Percentiles rank a stretch among this genome's conserved stretches.
phyloP scores from a whole-genome alignment of 2,888 invertebrate species.

The Arrhopalites spinosus region DNA sequence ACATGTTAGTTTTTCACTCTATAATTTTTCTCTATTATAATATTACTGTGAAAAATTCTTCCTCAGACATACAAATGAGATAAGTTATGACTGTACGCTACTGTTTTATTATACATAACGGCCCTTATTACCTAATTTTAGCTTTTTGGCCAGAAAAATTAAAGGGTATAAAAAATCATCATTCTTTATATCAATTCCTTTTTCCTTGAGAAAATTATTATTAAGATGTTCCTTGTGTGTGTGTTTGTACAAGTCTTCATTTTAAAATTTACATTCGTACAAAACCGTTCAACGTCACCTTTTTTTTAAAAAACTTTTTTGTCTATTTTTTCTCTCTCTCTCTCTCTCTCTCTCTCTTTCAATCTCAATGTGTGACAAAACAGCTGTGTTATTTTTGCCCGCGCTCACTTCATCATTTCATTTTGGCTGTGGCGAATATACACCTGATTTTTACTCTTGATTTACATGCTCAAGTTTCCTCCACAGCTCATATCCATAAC shows the following conservation, averaged over 20 bases:
- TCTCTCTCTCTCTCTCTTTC: no score
- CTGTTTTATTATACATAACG: conserved; percentile 5
- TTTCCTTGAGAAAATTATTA: neutral
- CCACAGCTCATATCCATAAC: neutral
- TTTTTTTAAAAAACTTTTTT: conserved; percentile 19
- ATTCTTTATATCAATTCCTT: neutral
- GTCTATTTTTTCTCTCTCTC: no score
- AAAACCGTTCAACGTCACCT: conserved; percentile 23
- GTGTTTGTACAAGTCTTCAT: no score
- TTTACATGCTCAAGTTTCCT: conserved; percentile 27
- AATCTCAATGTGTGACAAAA: conserved; percentile 38
- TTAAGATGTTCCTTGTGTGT: neutral
- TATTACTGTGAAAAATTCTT: neutral
- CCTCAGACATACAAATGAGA: neutral
- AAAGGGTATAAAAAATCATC: neutral
- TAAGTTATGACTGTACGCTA: neutral
- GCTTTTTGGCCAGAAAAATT: conserved; percentile 39
- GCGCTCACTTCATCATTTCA: conserved; percentile 27
- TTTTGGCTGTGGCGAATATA: conserved; percentile 34
- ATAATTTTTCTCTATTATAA: conserved; percentile 26
- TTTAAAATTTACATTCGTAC: no score
- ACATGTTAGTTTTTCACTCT: neutral
- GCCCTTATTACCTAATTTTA: conserved; percentile 39
- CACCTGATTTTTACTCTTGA: conserved; percentile 42
- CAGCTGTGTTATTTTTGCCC: conserved; percentile 46